Evolutionary conservation across 2,113 vertebrate genomes (phyloP), one percentile per base, ranked within the genome.

Genomic region (Leptobrachium ailaonicum): DNA sequence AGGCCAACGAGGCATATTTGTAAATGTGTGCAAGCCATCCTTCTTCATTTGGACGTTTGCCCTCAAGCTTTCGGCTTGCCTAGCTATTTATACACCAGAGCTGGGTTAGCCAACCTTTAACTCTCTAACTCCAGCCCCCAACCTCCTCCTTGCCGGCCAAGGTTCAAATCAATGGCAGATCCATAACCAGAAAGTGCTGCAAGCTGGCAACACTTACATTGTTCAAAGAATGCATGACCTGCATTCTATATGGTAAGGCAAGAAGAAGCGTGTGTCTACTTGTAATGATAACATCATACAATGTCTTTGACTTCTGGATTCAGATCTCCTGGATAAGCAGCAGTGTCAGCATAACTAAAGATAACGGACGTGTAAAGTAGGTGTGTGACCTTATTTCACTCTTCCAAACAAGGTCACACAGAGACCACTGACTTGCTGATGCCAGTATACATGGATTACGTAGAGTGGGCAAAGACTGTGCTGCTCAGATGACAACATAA

Each of bases 1-100:
- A 58, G 62, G 70, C 11, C 56, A 40, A 20, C 42, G 70, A 79
- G 66, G 66, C 70, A 54, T 79, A 42, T 64, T 67, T 79, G 44
- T 6, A 47, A 53, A 60, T 43, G 40, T 2, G 64, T 58, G 40
- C 41, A 60, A 78, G 67, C 67, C 43, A 41, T 73, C 69, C 63
- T 66, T 56, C 63, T 66, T 56, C 40, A 8, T 44, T 73, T 73
- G 13, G 70, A 67, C 41, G 3, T 5, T 56, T 66, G 54, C 70
- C 77, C 41, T 67, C 73, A 73, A 66, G 68, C 70, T 44, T 7
- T 10, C 12, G 20, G 56, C n/a, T 43, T 5, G 4, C 47, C 8
- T 50, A 50, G 47, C 47, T 50, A 50, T 50, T 50, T 50, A 50
- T 50, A 50, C 47, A 5, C 8, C 47, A 66, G 40, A 66, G 66